These are phyloP conservation scores for Clarias platycephalus DNA, from an alignment of 2,797 vertebrate species.

Conservation along the genomic window DNA sequence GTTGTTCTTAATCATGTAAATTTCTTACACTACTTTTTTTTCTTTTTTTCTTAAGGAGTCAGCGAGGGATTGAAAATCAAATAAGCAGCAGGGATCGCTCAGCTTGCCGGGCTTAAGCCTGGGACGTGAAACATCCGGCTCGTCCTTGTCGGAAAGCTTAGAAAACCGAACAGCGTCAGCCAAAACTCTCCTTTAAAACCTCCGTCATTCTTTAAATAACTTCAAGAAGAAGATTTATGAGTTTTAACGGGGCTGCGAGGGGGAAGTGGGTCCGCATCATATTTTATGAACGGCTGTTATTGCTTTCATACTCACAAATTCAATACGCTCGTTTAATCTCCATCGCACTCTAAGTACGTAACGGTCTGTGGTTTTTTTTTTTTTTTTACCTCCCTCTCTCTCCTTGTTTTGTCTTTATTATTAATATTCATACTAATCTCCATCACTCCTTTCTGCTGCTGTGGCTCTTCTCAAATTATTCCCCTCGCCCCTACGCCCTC, in stretches of 20 bases:
- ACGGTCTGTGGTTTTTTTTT: not conserved
- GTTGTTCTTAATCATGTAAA: conserved; percentile 60
- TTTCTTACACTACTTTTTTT: conserved; percentile 20
- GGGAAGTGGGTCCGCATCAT: not conserved
- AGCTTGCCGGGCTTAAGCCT: conserved; percentile 56
- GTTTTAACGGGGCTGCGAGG: conserved; percentile 1
- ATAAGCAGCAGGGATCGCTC: conserved; percentile 56
- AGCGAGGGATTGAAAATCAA: conserved; percentile 58
- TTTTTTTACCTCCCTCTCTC: not conserved
- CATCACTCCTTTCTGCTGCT: conserved; percentile 23
- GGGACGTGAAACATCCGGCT: conserved; percentile 61
- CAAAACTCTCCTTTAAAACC: conserved; percentile 28
- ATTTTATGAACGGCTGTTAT: conserved; percentile 18
- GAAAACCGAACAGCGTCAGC: conserved; percentile 12
- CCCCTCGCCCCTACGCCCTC: not conserved
- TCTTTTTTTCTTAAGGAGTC: conserved; percentile 45
- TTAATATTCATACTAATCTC: conserved; percentile 23
- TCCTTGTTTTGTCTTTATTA: conserved; percentile 16
- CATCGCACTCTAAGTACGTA: not conserved
- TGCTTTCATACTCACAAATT: not conserved
- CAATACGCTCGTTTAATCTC: not conserved
- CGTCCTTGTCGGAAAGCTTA: conserved; percentile 43
- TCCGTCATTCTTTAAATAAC: conserved; percentile 31
- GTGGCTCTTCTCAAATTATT: not conserved
- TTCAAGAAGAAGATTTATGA: conserved; percentile 23